phyloP scores from a whole-genome alignment of 2,797 vertebrate species.

The Typhlichthys eigenmanni region DNA sequence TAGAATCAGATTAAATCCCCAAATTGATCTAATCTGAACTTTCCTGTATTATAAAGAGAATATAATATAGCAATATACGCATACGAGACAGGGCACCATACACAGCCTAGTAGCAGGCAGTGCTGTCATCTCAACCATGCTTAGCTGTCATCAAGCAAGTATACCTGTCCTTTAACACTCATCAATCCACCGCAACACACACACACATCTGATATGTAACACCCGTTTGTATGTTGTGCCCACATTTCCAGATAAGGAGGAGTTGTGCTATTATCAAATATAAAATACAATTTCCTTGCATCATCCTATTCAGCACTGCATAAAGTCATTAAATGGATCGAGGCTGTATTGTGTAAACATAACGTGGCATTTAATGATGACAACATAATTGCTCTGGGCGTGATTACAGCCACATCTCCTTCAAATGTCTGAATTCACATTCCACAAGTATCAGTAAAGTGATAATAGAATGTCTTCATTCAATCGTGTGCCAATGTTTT shows the following conservation, averaged over 20 bases:
- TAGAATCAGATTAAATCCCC: no score
- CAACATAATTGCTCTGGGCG: slow-evolving; percentile 24
- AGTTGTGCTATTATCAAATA: no score
- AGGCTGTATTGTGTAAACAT: slow-evolving; percentile 13
- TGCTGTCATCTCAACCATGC: neutral
- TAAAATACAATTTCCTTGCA: neutral
- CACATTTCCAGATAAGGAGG: no score
- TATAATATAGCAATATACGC: no score
- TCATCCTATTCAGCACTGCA: neutral
- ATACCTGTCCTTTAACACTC: slow-evolving; percentile 26
- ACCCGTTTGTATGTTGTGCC: neutral
- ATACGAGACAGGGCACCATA: no score
- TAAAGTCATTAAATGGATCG: neutral
- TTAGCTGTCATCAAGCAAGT: slow-evolving; percentile 29
- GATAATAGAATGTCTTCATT: no score
- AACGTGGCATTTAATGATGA: slow-evolving; percentile 38
- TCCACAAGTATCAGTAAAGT: no score
- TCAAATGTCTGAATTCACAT: no score
- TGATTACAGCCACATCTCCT: no score
- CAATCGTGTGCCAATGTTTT: no score
- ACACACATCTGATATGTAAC: slow-evolving; percentile 12
- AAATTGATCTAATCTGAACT: no score
- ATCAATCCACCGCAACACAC: neutral
- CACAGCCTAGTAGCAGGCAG: neutral
- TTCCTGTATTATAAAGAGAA: no score